These are phyloP conservation scores for Syngnathus rostellatus DNA, from an alignment of 2,797 vertebrate species.

Conservation along the genomic window DNA sequence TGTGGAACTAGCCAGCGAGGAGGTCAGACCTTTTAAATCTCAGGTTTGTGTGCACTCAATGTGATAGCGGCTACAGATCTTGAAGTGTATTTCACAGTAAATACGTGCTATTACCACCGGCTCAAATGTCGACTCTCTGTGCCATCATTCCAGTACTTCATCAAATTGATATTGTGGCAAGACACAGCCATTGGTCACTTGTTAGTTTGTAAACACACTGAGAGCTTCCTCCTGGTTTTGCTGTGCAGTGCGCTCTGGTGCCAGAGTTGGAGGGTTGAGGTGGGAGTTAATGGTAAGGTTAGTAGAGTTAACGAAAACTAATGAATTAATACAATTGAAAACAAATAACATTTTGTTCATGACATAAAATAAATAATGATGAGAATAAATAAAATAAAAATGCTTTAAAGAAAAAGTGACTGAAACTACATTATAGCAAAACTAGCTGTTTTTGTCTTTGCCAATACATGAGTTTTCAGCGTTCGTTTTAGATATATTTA, in stretches of 20 bases:
- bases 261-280: constrained; percentile 23
- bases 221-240: constrained; percentile 37
- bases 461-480: too few relatives aligned
- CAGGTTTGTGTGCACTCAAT: neutral
- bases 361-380: too few relatives aligned
- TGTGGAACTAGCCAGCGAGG: constrained; percentile 30
- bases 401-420: too few relatives aligned
- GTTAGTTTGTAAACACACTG: constrained; percentile 48
- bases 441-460: too few relatives aligned
- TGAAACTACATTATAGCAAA: too few relatives aligned
- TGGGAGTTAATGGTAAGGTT: constrained; percentile 3
- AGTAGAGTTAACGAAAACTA: too few relatives aligned
- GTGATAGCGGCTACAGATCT: neutral
- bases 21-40: constrained; percentile 40
- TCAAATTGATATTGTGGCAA: constrained; percentile 61
- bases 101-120: constrained; percentile 42
- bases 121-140: constrained; percentile 31
- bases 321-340: too few relatives aligned
- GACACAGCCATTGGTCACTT: constrained; percentile 41
- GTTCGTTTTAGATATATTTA: too few relatives aligned
- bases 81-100: constrained; percentile 31
- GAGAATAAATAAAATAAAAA: too few relatives aligned
- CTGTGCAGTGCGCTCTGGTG: constrained; percentile 29
- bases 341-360: too few relatives aligned
- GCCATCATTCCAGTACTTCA: constrained; percentile 46